Percentiles rank a stretch among this genome's conserved stretches.
Evolutionary conservation across 2,888 invertebrate genomes (phyloP).

Genomic region (Sinohyriopsis cumingii): DNA sequence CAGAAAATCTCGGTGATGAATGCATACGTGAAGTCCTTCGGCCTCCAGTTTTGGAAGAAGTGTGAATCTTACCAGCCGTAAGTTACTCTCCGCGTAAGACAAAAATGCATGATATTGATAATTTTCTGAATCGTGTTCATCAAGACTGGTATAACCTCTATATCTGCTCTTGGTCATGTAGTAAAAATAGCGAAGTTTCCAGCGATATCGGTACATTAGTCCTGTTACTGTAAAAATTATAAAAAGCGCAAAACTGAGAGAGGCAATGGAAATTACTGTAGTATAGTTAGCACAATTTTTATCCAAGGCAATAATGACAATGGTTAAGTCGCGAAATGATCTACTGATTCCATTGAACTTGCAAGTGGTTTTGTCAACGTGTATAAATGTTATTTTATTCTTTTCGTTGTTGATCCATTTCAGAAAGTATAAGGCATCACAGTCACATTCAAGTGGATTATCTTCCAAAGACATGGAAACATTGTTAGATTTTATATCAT

Average conservation of each 20-base stretch:
- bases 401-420: slow-evolving; percentile 8
- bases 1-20: slow-evolving; percentile 46
- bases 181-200: slow-evolving; percentile 33
- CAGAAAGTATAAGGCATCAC: slow-evolving; percentile 11
- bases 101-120: slow-evolving; percentile 40
- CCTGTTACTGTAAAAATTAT: slow-evolving; percentile 16
- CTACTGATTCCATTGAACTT: no score
- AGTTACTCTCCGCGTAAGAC: slow-evolving; percentile 27
- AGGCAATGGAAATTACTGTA: no score
- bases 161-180: slow-evolving; percentile 22
- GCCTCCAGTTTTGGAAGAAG: slow-evolving; percentile 17
- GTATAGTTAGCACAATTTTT: no score
- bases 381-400: no score
- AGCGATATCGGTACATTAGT: slow-evolving; percentile 24
- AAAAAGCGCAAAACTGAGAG: not conserved
- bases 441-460: slow-evolving; percentile 12
- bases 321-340: no score
- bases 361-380: no score
- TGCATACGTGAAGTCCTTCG: slow-evolving; percentile 30
- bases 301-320: no score
- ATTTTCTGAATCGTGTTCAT: slow-evolving; percentile 1
- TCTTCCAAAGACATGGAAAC: slow-evolving; percentile 17
- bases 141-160: slow-evolving; percentile 5
- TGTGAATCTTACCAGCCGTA: slow-evolving; percentile 10
- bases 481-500: no score